Percentiles rank a stretch among this genome's conserved stretches.
phyloP scores from a whole-genome alignment of 2,888 invertebrate species.

The Oscheius sp. region DNA sequence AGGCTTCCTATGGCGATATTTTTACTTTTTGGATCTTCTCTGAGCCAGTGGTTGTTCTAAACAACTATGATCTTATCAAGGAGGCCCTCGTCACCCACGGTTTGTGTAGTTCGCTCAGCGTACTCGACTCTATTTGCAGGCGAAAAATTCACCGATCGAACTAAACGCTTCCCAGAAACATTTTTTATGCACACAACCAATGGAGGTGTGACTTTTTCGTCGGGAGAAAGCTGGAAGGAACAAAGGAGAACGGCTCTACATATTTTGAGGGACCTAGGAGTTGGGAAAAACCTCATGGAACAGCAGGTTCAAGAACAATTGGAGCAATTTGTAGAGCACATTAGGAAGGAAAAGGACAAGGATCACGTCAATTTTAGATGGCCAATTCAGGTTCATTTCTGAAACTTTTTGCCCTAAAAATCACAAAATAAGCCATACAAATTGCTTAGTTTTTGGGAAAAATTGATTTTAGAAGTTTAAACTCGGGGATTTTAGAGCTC shows the following conservation, averaged over 20 bases:
- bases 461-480: too few relatives aligned
- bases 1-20: slow-evolving; percentile 22
- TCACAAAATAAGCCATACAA: background rate
- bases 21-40: slow-evolving; percentile 31
- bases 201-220: slow-evolving; percentile 34
- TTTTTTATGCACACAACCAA: slow-evolving; percentile 28
- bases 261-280: slow-evolving; percentile 34
- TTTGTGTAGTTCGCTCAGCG: background rate
- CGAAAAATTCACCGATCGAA: slow-evolving; percentile 30
- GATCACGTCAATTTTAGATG: slow-evolving; percentile 32
- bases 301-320: slow-evolving; percentile 14
- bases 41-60: slow-evolving; percentile 29
- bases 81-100: slow-evolving; percentile 29
- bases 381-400: slow-evolving; percentile 41
- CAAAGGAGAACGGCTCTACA: slow-evolving; percentile 34
- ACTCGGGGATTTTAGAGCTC: too few relatives aligned
- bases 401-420: too few relatives aligned
- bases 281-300: slow-evolving; percentile 38
- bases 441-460: too few relatives aligned
- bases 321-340: slow-evolving; percentile 1
- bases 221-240: slow-evolving; percentile 36
- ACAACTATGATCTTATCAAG: slow-evolving; percentile 28
- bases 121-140: too few relatives aligned
- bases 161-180: slow-evolving; percentile 30
- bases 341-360: slow-evolving; percentile 6